Evolutionary conservation across 2,888 invertebrate species (phyloP), one percentile per base, ranked within the genome.

Genomic region (Capitulum mitella): DNA sequence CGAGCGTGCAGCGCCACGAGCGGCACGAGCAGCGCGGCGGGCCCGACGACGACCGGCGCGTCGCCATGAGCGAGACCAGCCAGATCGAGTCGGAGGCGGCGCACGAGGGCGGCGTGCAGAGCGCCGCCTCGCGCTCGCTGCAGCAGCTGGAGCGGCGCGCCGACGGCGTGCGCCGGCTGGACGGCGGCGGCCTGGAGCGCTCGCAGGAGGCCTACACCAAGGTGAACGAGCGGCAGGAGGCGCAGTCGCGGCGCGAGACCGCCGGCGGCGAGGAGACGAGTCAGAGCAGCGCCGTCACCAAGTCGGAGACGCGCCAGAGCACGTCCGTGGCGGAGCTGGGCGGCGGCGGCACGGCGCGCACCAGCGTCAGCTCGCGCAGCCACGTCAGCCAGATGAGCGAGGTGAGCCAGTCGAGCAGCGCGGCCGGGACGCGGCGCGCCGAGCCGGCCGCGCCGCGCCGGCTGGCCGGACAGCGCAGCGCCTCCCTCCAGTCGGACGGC

Each of bases 71-170:
- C 40, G 70, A 70, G 70, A 22, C 22, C 37, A 70, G 70, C 26
- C 70, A 40, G 40, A 40, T 70, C 70, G 40, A 70, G 70, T 70
- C 70, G 26, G 70, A 70, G 70, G 70, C 40, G 70, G 70, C 70
- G 37, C 37, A 70, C 37, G 70, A 70, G 70, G 70, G 40, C 14
- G 70, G 70, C 70, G 40, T 40, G 37, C 70, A 70, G 70, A 70
- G 70, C 70, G 70, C 70, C 40, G 70, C 70, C 8, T 70, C 70
- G 26, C 70, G 70, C 70, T 19, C 37, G 22, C 40, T 70, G 37
- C 70, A 70, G 40, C 70, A 70, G 70, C 34, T 70, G 34, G 70
- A 70, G 34, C 29, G 29, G 12, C 70, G 14, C 37, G 37, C 22
- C 26, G 37, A 70, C 22, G 70, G 40, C 26, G 70, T 37, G 70